Percentiles rank a stretch among this genome's conserved stretches.
Evolutionary conservation across 1,140 invertebrate genomes (phyloP).

Genomic region (Trichogramma pretiosum): DNA sequence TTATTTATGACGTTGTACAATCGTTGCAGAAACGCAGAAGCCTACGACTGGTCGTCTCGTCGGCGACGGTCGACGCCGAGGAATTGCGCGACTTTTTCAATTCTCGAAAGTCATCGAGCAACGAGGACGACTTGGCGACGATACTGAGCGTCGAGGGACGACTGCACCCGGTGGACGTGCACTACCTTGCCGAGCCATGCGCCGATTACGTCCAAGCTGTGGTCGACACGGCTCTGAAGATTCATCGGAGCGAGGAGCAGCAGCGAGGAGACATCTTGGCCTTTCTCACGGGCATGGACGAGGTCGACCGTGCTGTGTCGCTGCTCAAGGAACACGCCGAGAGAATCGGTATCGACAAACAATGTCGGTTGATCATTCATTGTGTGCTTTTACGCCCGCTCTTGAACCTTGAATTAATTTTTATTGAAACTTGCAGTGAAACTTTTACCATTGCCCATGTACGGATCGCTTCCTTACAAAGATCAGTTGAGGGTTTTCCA

Average conservation of each 20-base stretch:
- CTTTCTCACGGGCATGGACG: constrained; percentile 92
- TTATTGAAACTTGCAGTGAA: constrained; percentile 47
- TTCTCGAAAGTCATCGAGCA: constrained; percentile 22
- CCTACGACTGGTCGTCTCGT: constrained; percentile 81
- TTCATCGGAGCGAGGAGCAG: constrained; percentile 70
- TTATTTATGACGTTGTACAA: no score
- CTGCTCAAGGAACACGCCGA: constrained; percentile 58
- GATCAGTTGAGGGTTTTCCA: constrained; percentile 88
- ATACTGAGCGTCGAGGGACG: constrained; percentile 85
- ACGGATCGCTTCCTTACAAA: constrained; percentile 75
- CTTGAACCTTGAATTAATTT: not conserved
- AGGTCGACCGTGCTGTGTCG: constrained; percentile 68
- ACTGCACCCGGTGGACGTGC: constrained; percentile 79
- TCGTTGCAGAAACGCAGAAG: constrained; percentile 68
- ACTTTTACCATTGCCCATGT: constrained; percentile 81
- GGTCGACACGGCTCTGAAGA: constrained; percentile 81
- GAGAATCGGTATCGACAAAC: constrained; percentile 39
- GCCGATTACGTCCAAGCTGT: constrained; percentile 84
- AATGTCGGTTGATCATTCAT: constrained; percentile 41
- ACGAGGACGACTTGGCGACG: constrained; percentile 60
- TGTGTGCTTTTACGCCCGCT: not conserved
- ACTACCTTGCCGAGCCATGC: constrained; percentile 74
- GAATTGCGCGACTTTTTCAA: constrained; percentile 84
- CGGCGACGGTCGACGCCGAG: constrained; percentile 91
- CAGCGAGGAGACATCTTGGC: constrained; percentile 90